Percentiles rank a stretch among this genome's conserved stretches.
Conservation (phyloP, 2,113 vertebrate species). For the Istiophorus platypterus region DNA sequence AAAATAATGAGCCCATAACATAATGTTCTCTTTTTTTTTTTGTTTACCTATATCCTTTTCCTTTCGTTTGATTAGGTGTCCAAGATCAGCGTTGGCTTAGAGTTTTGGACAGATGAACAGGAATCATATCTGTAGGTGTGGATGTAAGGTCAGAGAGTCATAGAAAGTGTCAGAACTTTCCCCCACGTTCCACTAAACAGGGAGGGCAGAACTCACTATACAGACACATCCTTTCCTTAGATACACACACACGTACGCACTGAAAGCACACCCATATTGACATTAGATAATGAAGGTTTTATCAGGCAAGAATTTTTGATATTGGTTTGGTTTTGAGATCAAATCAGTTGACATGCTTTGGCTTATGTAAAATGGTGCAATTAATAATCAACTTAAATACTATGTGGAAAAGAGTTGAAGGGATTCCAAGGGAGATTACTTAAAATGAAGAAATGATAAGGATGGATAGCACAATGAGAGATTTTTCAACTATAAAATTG, state of each 20-base stretch:
- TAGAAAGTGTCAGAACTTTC: slow-evolving; percentile 23
- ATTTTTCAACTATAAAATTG: no score
- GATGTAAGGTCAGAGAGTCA: slow-evolving; percentile 52
- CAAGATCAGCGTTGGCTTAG: slow-evolving; percentile 30
- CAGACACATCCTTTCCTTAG: slow-evolving; percentile 48
- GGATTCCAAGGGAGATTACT: no score
- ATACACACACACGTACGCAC: not conserved
- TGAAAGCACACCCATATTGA: not conserved
- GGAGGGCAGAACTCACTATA: slow-evolving; percentile 32
- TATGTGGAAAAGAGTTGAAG: no score
- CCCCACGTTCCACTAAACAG: not conserved
- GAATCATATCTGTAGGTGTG: slow-evolving; percentile 47
- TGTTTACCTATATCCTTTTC: slow-evolving; percentile 36
- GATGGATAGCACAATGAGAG: no score
- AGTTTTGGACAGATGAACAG: slow-evolving; percentile 29
- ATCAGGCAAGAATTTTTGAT: not conserved
- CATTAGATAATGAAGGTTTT: not conserved
- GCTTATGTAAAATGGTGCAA: not conserved
- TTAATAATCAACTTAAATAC: no score
- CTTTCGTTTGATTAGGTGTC: slow-evolving; percentile 30
- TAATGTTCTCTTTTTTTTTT: not conserved
- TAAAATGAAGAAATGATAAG: no score
- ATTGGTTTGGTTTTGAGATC: not conserved
- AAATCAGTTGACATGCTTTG: not conserved
- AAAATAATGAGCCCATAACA: not conserved